phyloP scores from a whole-genome alignment of 2,888 invertebrate species.

The Eristalis pertinax region DNA sequence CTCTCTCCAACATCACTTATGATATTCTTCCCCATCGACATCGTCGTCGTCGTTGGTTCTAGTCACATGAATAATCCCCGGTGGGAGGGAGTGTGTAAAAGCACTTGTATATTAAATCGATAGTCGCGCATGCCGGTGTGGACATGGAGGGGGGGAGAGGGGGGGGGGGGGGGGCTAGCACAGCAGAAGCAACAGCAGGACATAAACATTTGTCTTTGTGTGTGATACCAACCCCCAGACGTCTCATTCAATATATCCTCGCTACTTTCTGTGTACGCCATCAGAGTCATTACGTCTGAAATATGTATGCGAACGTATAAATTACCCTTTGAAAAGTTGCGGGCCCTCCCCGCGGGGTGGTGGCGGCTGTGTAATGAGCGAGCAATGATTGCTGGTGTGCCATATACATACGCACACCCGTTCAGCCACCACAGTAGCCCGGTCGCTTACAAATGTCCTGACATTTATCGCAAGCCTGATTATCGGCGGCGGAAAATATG shows the following conservation, averaged over 20 bases:
- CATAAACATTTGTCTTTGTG: conserved; percentile 57
- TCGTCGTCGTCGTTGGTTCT: conserved; percentile 14
- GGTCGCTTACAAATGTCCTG: conserved; percentile 59
- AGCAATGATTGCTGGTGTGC: conserved; percentile 49
- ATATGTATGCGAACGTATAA: conserved; percentile 64
- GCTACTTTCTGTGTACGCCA: conserved; percentile 24
- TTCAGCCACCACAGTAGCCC: background rate
- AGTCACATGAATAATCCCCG: conserved; percentile 38
- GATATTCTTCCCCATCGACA: background rate
- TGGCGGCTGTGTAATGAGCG: conserved; percentile 50
- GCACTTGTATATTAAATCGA: conserved; percentile 64
- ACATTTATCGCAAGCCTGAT: conserved; percentile 66
- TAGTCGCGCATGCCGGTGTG: conserved; percentile 43
- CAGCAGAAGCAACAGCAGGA: conserved; percentile 45
- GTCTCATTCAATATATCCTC: conserved; percentile 52
- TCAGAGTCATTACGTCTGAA: conserved; percentile 59
- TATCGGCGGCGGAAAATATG: conserved; percentile 46
- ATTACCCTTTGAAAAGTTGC: conserved; percentile 56
- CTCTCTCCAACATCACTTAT: conserved; percentile 30
- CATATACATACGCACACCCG: background rate
- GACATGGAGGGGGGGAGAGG: background rate
- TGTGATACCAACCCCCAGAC: conserved; percentile 46
- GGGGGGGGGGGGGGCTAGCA: background rate
- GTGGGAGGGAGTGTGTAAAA: background rate
- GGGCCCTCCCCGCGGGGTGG: background rate